Evolutionary conservation across 2,888 invertebrate genomes (phyloP).

Genomic region (Octodonta nipae): DNA sequence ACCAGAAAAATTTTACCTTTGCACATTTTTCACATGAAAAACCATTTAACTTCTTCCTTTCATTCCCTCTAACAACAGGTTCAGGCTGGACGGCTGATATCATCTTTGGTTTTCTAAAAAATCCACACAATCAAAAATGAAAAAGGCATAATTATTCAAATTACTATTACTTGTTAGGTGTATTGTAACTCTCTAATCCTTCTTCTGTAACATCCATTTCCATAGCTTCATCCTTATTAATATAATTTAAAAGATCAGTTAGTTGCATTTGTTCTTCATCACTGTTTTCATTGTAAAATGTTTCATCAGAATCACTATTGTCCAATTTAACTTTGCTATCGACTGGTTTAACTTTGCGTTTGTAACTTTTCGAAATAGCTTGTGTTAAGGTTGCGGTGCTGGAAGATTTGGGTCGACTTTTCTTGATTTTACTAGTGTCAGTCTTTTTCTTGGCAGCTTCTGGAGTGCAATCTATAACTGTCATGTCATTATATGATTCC

Average conservation of each 20-base stretch:
- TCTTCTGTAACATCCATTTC: slow-evolving; percentile 9
- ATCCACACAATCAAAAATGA: too few relatives aligned
- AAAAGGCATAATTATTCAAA: neutral
- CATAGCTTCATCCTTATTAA: slow-evolving; percentile 12
- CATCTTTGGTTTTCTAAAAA: slow-evolving; percentile 10
- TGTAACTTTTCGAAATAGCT: slow-evolving; percentile 12
- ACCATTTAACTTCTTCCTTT: slow-evolving; percentile 19
- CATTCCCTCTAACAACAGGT: slow-evolving; percentile 22
- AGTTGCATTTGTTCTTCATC: slow-evolving; percentile 12
- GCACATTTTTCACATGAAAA: slow-evolving; percentile 24
- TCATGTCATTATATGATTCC: slow-evolving; percentile 7
- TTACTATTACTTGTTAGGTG: slow-evolving; percentile 3
- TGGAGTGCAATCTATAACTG: slow-evolving; percentile 17
- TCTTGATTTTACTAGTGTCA: slow-evolving; percentile 8
- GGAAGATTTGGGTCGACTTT: slow-evolving; percentile 6
- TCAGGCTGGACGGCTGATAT: slow-evolving; percentile 8
- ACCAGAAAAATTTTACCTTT: too few relatives aligned
- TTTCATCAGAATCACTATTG: slow-evolving; percentile 12
- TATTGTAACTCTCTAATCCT: slow-evolving; percentile 11
- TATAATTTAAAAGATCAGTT: slow-evolving; percentile 13
- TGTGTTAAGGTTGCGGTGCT: slow-evolving; percentile 18
- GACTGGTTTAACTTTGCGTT: too few relatives aligned
- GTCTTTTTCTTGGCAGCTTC: slow-evolving; percentile 8
- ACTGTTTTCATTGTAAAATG: slow-evolving; percentile 9
- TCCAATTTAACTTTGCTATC: too few relatives aligned